These are phyloP conservation scores for Choloepus didactylus DNA, from an alignment of 2,797 vertebrate genomes.

Conservation along the genomic window DNA sequence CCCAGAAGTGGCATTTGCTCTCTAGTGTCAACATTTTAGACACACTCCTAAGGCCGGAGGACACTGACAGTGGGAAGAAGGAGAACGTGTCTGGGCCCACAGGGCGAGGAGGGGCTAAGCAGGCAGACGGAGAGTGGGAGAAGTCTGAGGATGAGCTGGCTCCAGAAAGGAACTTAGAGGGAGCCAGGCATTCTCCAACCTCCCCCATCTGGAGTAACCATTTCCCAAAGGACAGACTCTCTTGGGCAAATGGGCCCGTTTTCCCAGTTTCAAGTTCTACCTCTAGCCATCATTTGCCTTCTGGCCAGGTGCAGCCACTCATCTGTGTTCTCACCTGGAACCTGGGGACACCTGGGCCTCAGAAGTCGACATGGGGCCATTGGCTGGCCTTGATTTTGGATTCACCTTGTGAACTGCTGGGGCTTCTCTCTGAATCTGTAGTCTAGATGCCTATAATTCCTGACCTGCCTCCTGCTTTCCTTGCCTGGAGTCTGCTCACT, in stretches of 20 bases:
- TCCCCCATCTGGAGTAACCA: too few species aligned
- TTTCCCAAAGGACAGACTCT: background rate
- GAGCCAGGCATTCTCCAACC: background rate
- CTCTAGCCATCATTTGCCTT: background rate
- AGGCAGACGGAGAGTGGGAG: background rate
- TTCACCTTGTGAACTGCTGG: background rate
- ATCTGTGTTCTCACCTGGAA: background rate
- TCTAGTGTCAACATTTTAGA: constrained; percentile 20
- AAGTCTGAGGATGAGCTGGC: background rate
- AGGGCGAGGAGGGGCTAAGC: background rate
- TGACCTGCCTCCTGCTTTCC: background rate
- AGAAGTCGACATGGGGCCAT: background rate
- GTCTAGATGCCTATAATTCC: background rate
- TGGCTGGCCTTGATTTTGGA: background rate
- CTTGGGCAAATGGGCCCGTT: background rate
- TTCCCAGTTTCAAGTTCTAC: background rate
- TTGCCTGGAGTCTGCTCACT: background rate
- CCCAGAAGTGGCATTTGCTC: constrained; percentile 2
- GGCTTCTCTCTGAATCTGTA: background rate
- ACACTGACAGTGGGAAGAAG: background rate
- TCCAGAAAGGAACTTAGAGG: background rate
- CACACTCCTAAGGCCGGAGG: background rate
- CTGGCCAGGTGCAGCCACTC: background rate
- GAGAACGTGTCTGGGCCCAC: background rate
- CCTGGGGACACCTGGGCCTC: background rate